Evolutionary conservation across 1,140 invertebrate genomes (phyloP).

Genomic region (Drepana arcuata): DNA sequence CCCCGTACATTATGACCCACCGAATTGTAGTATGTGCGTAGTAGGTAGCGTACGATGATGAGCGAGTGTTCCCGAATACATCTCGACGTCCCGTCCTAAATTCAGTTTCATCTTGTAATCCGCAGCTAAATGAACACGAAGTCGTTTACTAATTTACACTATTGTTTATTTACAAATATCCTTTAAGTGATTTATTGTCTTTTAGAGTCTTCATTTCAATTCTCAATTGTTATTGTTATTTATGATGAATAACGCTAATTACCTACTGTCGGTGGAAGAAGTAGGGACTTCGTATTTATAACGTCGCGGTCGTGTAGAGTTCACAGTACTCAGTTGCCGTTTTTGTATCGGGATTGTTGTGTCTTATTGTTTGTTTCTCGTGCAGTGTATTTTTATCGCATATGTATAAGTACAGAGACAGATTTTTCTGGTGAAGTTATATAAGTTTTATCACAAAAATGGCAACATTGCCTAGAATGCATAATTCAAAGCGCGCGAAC

Average conservation of each 20-base stretch:
- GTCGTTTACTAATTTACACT: slow-evolving; percentile 17
- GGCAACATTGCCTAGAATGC: slow-evolving; percentile 58
- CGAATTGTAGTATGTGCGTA: slow-evolving; percentile 3
- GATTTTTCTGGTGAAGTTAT: too few relatives aligned
- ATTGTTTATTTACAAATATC: slow-evolving; percentile 26
- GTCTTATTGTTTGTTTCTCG: too few relatives aligned
- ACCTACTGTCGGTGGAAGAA: too few relatives aligned
- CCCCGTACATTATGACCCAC: slow-evolving; percentile 6
- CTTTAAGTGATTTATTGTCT: too few relatives aligned
- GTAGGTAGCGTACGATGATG: slow-evolving; percentile 3
- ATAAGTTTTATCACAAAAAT: slow-evolving; percentile 32
- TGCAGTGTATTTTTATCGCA: too few relatives aligned
- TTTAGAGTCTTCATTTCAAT: too few relatives aligned
- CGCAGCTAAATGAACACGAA: slow-evolving; percentile 19
- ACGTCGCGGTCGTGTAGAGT: too few relatives aligned
- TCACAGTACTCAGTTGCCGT: too few relatives aligned
- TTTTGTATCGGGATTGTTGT: too few relatives aligned
- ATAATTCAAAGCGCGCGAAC: slow-evolving; percentile 43
- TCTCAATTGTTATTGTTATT: slow-evolving; percentile 3
- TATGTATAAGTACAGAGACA: too few relatives aligned
- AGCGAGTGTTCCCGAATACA: slow-evolving; percentile 34
- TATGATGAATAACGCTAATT: too few relatives aligned
- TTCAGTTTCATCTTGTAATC: slow-evolving; percentile 21
- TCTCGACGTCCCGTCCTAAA: slow-evolving; percentile 33
- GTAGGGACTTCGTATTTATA: too few relatives aligned